Evolutionary conservation across 2,888 invertebrate genomes (phyloP).

Genomic region (Fragum fragum): DNA sequence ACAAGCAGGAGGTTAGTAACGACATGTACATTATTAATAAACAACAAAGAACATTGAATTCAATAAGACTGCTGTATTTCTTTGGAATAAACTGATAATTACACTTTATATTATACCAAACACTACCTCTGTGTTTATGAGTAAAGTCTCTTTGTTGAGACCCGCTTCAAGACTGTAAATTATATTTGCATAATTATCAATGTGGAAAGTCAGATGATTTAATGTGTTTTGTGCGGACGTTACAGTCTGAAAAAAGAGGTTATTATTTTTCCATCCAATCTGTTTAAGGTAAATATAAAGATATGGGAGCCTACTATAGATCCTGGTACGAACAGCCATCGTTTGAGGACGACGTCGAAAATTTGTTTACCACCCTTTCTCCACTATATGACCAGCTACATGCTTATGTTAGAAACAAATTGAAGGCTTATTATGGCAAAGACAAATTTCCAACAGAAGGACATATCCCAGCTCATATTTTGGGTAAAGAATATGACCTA

Average conservation of each 20-base stretch:
- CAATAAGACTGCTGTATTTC: too few relatives aligned
- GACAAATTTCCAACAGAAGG: conserved; percentile 90
- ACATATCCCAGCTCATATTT: conserved; percentile 93
- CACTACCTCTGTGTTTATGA: too few relatives aligned
- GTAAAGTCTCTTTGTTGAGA: too few relatives aligned
- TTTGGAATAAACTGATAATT: too few relatives aligned
- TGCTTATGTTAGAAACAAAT: conserved; percentile 92
- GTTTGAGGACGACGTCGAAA: conserved; percentile 89
- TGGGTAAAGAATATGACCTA: too few relatives aligned
- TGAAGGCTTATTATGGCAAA: conserved; percentile 91
- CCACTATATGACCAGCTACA: conserved; percentile 94
- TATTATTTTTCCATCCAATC: too few relatives aligned
- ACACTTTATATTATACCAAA: too few relatives aligned
- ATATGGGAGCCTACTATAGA: conserved; percentile 96
- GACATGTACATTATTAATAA: too few relatives aligned
- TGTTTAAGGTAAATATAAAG: conserved; percentile 91
- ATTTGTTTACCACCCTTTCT: conserved; percentile 88
- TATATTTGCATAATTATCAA: not conserved
- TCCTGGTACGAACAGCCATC: conserved; percentile 93
- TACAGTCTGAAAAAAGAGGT: too few relatives aligned
- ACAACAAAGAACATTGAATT: too few relatives aligned
- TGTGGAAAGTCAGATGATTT: not conserved
- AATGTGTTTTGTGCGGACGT: too few relatives aligned
- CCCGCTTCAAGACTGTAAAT: not conserved
- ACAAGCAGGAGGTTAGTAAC: conserved; percentile 89